These are phyloP conservation scores for Philotrypesis tridentata DNA, from an alignment of 1,140 invertebrate genomes.

Conservation along the genomic window DNA sequence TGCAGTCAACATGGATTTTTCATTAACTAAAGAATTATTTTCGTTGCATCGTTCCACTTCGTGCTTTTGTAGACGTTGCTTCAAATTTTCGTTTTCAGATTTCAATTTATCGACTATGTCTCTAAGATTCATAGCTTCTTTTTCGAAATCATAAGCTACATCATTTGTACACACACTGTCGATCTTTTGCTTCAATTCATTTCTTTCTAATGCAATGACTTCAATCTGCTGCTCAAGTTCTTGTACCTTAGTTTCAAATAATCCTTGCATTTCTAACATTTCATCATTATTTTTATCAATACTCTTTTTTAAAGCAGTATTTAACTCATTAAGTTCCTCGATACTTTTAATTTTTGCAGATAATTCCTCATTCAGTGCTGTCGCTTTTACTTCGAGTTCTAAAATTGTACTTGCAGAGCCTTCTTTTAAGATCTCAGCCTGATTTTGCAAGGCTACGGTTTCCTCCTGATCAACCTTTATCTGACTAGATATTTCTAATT, in stretches of 20 bases:
- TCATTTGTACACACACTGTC: neutral
- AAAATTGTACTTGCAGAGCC: neutral
- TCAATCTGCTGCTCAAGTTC: slow-evolving; percentile 17
- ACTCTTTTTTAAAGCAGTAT: slow-evolving; percentile 50
- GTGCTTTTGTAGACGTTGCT: neutral
- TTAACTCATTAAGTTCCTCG: slow-evolving; percentile 50
- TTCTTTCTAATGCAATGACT: slow-evolving; percentile 23
- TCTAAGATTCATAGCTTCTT: neutral
- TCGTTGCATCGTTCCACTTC: neutral
- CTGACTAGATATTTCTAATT: neutral
- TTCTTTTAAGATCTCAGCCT: neutral
- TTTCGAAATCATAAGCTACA: neutral
- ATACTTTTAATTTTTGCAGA: slow-evolving; percentile 33
- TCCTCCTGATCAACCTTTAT: slow-evolving; percentile 30
- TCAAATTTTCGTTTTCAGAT: slow-evolving; percentile 13
- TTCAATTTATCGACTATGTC: neutral
- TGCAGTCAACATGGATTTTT: neutral
- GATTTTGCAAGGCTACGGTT: slow-evolving; percentile 1
- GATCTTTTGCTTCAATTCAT: slow-evolving; percentile 33
- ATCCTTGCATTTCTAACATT: slow-evolving; percentile 29
- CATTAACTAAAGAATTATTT: slow-evolving; percentile 3
- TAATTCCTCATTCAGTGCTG: slow-evolving; percentile 22
- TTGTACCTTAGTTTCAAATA: slow-evolving; percentile 41
- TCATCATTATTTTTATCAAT: slow-evolving; percentile 43
- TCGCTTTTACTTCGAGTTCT: slow-evolving; percentile 21